Evolutionary conservation across 2,888 invertebrate genomes (phyloP).

Genomic region (Agriotes lineatus): DNA sequence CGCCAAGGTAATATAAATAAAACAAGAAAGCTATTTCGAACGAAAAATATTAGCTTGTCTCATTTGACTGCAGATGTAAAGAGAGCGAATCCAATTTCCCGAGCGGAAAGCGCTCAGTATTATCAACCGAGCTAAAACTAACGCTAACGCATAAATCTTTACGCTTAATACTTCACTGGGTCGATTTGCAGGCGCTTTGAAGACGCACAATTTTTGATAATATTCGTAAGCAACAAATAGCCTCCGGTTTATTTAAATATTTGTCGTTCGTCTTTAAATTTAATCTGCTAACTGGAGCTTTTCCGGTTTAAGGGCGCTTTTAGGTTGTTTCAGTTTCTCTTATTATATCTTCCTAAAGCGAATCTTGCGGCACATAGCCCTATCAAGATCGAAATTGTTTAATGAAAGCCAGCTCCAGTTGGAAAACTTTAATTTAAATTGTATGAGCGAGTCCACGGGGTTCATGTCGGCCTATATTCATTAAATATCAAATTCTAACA

Average conservation of each 20-base stretch:
- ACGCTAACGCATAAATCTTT: slow-evolving; percentile 19
- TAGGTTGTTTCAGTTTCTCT: too few species aligned
- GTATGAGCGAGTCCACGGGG: too few species aligned
- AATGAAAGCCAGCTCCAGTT: too few species aligned
- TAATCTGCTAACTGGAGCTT: neutral
- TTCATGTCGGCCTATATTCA: too few species aligned
- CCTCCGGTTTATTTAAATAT: neutral
- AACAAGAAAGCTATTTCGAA: slow-evolving; percentile 21
- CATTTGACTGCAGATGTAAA: slow-evolving; percentile 20
- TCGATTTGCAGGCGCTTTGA: slow-evolving; percentile 10
- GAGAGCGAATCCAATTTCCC: slow-evolving; percentile 22
- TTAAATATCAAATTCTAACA: too few species aligned
- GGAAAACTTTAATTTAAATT: too few species aligned
- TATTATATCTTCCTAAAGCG: too few species aligned
- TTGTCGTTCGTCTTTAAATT: neutral
- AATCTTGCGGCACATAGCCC: too few species aligned
- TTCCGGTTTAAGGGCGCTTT: too few species aligned
- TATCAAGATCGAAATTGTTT: too few species aligned
- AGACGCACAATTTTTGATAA: slow-evolving; percentile 6
- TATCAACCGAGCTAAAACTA: slow-evolving; percentile 20
- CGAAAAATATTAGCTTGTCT: slow-evolving; percentile 29
- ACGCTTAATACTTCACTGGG: slow-evolving; percentile 3
- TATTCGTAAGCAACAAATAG: neutral
- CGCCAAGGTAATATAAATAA: slow-evolving; percentile 30
- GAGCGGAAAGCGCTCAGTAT: slow-evolving; percentile 9